phyloP scores from a whole-genome alignment of 2,113 vertebrate genomes.

The Myiozetetes cayanensis region DNA sequence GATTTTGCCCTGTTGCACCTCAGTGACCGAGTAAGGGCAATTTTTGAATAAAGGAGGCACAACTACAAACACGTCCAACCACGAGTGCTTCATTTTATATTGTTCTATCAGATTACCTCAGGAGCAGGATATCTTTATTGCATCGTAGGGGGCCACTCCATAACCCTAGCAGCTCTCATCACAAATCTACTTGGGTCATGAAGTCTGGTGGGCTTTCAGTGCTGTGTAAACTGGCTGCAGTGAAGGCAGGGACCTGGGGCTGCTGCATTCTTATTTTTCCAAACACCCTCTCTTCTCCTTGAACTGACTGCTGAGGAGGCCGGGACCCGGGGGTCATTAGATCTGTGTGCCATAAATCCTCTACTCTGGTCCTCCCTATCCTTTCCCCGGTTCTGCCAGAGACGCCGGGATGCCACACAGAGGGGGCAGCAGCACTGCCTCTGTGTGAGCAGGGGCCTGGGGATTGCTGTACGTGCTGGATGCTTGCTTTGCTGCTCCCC shows the following conservation, averaged over 20 bases:
- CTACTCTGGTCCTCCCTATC: not conserved
- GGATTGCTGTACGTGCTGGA: rapidly evolving
- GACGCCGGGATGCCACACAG: rapidly evolving
- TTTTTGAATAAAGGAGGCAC: not conserved
- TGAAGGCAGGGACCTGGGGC: not conserved
- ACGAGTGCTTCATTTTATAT: not conserved
- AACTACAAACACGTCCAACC: not conserved
- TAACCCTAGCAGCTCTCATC: not conserved
- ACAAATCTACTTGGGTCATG: not conserved
- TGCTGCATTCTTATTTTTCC: not conserved
- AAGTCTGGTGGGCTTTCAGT: not conserved
- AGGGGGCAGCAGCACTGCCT: not conserved
- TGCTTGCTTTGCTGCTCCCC: rapidly evolving
- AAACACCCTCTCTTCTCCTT: not conserved
- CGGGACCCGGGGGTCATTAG: rapidly evolving
- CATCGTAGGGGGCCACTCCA: not conserved
- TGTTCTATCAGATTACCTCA: not conserved
- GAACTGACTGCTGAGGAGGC: rapidly evolving
- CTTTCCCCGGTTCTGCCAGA: not conserved
- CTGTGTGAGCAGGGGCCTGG: not conserved
- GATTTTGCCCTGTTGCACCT: not conserved
- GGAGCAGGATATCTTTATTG: not conserved
- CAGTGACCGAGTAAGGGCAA: not conserved
- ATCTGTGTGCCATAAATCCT: not conserved
- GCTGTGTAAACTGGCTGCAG: not conserved